Evolutionary conservation across 2,113 vertebrate species (phyloP).

Genomic region (Cyanocitta stelleri): DNA sequence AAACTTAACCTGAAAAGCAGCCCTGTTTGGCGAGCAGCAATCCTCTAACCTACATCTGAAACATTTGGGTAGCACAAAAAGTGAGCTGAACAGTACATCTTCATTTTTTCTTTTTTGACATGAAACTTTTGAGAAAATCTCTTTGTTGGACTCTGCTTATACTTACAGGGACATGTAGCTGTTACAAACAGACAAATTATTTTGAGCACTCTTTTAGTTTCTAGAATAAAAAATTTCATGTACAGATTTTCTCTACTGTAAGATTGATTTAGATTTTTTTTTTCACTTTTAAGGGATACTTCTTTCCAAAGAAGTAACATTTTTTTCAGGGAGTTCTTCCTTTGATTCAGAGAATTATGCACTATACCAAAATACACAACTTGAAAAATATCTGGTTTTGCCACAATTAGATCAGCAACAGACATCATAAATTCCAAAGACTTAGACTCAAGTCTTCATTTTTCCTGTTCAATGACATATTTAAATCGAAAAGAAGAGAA

Average conservation of each 20-base stretch:
- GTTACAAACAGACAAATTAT: neutral
- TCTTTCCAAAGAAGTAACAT: neutral
- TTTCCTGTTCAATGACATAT: neutral
- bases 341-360: neutral
- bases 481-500: neutral
- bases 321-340: neutral
- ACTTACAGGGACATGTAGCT: neutral
- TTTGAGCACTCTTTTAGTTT: neutral
- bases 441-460: neutral
- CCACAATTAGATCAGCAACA: neutral
- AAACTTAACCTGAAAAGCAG: neutral
- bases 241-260: neutral
- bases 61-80: neutral
- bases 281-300: neutral
- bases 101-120: neutral
- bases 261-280: neutral
- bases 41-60: neutral
- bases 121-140: neutral
- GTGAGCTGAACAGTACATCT: accelerated
- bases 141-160: neutral
- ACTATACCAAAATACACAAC: neutral
- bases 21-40: neutral
- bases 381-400: neutral
- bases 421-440: neutral
- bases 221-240: neutral